phyloP scores from a whole-genome alignment of 1,140 invertebrate genomes.

The Achroia grisella region DNA sequence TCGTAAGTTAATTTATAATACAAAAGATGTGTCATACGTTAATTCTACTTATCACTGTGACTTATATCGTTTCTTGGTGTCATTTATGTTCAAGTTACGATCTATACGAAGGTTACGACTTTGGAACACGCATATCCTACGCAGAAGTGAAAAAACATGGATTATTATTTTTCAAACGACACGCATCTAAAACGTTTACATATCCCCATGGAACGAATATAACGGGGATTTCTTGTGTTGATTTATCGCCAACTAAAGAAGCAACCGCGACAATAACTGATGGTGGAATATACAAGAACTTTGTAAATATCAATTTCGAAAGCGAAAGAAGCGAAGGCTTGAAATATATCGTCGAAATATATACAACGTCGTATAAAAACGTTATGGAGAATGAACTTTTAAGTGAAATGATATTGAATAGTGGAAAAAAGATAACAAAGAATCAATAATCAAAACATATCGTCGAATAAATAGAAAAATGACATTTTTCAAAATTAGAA shows the following conservation, averaged over 20 bases:
- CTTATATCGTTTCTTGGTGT: neutral
- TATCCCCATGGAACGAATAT: constrained; percentile 30
- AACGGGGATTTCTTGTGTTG: constrained; percentile 26
- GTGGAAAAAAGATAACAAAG: neutral
- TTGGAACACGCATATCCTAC: constrained; percentile 6
- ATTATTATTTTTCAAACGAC: constrained; percentile 24
- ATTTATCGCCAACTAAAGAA: constrained; percentile 21
- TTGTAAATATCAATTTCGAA: constrained; percentile 19
- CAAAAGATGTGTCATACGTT: too few relatives aligned
- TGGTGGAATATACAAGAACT: constrained; percentile 21
- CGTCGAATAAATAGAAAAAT: neutral
- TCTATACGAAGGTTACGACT: constrained; percentile 4
- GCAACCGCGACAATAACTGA: constrained; percentile 12
- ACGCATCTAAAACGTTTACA: constrained; percentile 9
- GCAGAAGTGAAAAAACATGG: constrained; percentile 17
- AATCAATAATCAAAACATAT: neutral
- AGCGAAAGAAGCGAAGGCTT: constrained; percentile 24
- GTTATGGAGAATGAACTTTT: neutral
- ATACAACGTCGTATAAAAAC: constrained; percentile 13
- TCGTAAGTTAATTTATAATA: too few relatives aligned
- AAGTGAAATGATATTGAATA: neutral
- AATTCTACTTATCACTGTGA: too few relatives aligned
- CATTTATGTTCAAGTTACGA: neutral
- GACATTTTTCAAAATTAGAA: too few relatives aligned
- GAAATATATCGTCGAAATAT: constrained; percentile 31